phyloP scores from a whole-genome alignment of 2,888 invertebrate species.

The Lapara coniferarum region DNA sequence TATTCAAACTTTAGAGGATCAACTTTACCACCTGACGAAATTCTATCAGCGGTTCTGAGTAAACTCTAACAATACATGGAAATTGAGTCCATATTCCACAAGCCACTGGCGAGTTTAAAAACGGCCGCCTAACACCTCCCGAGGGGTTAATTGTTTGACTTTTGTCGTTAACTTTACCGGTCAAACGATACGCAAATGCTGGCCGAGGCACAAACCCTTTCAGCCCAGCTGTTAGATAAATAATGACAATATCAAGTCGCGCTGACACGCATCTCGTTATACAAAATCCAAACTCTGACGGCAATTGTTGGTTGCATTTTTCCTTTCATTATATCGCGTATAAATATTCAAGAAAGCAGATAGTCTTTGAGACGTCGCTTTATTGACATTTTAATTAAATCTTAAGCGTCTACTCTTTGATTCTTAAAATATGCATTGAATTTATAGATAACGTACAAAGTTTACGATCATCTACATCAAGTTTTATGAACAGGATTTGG shows the following conservation, averaged over 20 bases:
- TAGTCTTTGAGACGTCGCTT: conserved; percentile 53
- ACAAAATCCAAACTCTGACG: conserved; percentile 29
- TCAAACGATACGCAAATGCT: conserved; percentile 63
- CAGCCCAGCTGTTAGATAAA: conserved; percentile 44
- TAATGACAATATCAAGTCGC: conserved; percentile 53
- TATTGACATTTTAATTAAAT: conserved; percentile 69
- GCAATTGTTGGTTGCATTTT: conserved; percentile 55
- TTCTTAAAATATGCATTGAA: conserved; percentile 62
- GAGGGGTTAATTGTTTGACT: conserved; percentile 71
- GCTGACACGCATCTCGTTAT: conserved; percentile 27
- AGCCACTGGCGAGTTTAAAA: conserved; percentile 53
- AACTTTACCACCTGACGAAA: conserved; percentile 44
- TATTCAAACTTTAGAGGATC: conserved; percentile 45
- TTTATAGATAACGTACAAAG: conserved; percentile 49
- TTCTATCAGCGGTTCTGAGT: conserved; percentile 40
- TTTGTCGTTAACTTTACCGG: conserved; percentile 62
- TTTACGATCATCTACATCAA: conserved; percentile 36
- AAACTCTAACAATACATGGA: conserved; percentile 44
- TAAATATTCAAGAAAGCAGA: conserved; percentile 69
- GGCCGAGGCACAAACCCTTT: conserved; percentile 47
- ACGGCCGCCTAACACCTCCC: conserved; percentile 53
- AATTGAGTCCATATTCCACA: conserved; percentile 48
- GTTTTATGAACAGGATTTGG: conserved; percentile 33
- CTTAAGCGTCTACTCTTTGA: conserved; percentile 58
- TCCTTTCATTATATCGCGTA: conserved; percentile 58